Base-by-base conservation (phyloP, 1,140 invertebrate species). In the Trichogramma pretiosum region DNA sequence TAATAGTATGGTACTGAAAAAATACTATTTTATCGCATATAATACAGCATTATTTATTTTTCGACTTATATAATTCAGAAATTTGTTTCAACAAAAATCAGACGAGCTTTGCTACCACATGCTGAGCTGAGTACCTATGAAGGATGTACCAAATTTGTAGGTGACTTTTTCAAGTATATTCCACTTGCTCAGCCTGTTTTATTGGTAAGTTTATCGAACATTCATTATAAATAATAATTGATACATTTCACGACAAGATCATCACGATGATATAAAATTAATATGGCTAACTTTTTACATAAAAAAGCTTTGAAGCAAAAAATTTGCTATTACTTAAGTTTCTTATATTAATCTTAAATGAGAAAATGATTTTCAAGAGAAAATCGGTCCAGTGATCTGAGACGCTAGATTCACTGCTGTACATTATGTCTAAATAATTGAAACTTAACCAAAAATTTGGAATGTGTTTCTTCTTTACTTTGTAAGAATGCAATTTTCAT, bases 51-150 rank as follows among this genome's bases (percentile, higher is more conserved):
- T n/a, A n/a, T n/a, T n/a, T n/a, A n/a, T n/a, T n/a, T n/a, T n/a
- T n/a, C n/a, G n/a, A n/a, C n/a, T n/a, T n/a, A n/a, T n/a, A n/a
- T n/a, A n/a, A n/a, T n/a, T n/a, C 57, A 83, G 80, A 84, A 82
- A 77, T 82, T 83, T 72, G 79, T 84, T 36, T 84, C 79, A 47
- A 82, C 80, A 10, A 72, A 76, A n/a, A 75, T 85, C 48, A 72
- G 79, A 19, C 77, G 77, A 23, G 82, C 80, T 22, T 76, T 74
- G 33, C 62, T 82, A 22, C 74, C 76, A 9, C 80, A 74, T 61
- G 67, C 73, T 0, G 76, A 78, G 52, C 67, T 82, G 14, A 73
- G 70, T 48, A 74, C 69, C 4, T 84, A 81, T 79, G 62, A 75
- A 55, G 78, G 77, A 17, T 70, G 79, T 44, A 70, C 76, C 3